Evolutionary conservation across 2,888 invertebrate genomes (phyloP).

Genomic region (Microplitis manilae): DNA sequence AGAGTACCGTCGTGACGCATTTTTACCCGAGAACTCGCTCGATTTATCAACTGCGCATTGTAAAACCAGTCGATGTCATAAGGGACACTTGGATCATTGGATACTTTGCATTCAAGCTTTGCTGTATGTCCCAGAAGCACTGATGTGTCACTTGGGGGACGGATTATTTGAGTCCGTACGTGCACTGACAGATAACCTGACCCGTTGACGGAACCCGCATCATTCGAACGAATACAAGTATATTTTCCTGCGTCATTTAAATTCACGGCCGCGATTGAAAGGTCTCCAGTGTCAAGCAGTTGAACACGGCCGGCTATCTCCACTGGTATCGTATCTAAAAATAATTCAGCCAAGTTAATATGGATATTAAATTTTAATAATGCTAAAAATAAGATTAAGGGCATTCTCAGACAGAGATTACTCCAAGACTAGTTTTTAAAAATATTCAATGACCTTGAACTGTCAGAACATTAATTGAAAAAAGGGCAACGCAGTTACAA

Average conservation of each 20-base stretch:
- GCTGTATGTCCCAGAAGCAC: conserved; percentile 95
- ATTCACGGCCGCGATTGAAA: conserved; percentile 89
- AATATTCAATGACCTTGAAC: neutral
- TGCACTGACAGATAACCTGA: conserved; percentile 87
- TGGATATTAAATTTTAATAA: conserved; percentile 21
- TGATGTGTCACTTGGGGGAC: conserved; percentile 92
- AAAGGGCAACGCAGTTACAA: too few species aligned
- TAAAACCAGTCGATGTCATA: conserved; percentile 92
- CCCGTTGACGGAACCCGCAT: conserved; percentile 88
- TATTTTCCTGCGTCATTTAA: conserved; percentile 90
- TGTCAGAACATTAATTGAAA: too few species aligned
- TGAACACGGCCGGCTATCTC: conserved; percentile 85
- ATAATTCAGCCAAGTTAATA: conserved; percentile 7
- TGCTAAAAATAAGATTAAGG: conserved; percentile 27
- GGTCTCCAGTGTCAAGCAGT: conserved; percentile 88
- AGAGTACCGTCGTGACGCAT: conserved; percentile 88
- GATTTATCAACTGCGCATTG: conserved; percentile 83
- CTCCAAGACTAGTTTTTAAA: neutral
- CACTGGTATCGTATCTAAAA: conserved; percentile 76
- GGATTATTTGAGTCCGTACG: conserved; percentile 93
- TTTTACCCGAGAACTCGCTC: conserved; percentile 80
- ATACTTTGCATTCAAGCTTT: conserved; percentile 93
- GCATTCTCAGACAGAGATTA: too few species aligned
- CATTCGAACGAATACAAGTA: conserved; percentile 90
- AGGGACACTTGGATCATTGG: conserved; percentile 90